Evolutionary conservation across 2,113 vertebrate species (phyloP), one percentile per base, ranked within the genome.

Genomic region (Limanda limanda): DNA sequence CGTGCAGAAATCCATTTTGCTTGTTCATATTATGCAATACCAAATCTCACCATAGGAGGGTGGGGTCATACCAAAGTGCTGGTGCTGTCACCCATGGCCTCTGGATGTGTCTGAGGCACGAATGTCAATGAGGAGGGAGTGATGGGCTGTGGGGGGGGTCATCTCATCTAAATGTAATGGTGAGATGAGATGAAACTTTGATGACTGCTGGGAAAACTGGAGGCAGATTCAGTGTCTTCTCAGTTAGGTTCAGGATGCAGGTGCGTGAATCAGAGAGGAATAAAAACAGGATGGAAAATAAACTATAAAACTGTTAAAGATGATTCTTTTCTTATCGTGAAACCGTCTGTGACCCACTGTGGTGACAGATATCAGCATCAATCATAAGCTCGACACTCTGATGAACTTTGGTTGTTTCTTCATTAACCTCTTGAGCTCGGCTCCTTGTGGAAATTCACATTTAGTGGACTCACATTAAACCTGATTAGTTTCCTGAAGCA

Each of bases 41-140:
- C 89, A 70, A 0, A 66, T 86, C 58, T 88, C 60, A 45, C 93
- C 93, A 90, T 90, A n/a, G 45, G 92, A 89, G 89, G 92, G 92
- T 91, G 83, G 88, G 91, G 90, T 92, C 90, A 91, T 76, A 90
- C 92, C 91, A 79, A 79, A 91, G 87, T 89, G 91, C 57, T 73
- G 3, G 47, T 18, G 81, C 76, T 74, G 71, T 82, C 82, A 83
- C 84, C 83, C 79, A 61, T 80, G 77, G 5, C 73, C 81, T 75
- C 68, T 79, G 11, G n/a, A 71, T 24, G 74, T 27, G 58, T 82
- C 66, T 55, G 73, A 78, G 60, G 69, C 37, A 70, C 83, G 76
- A 68, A 81, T 86, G 85, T 85, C 79, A 88, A 74, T 75, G 70
- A 73, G 74, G 76, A 67, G 78, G 69, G 66, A 62, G 78, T 67